Conservation (phyloP, 1,140 invertebrate species). For the Melanaphis sacchari region DNA sequence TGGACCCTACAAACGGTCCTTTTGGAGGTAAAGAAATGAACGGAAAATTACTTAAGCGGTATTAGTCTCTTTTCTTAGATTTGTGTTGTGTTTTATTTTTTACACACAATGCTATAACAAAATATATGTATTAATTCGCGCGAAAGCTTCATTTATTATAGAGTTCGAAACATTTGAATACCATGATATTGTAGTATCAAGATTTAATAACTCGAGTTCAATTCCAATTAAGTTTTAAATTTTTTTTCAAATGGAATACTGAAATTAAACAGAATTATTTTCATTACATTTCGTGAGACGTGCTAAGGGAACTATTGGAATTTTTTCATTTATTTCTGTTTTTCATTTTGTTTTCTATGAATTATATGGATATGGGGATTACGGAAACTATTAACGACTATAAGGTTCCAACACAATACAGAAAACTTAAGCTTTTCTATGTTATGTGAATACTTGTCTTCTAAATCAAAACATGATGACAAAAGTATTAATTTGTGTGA, state of each 20-base stretch:
- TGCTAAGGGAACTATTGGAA: background rate
- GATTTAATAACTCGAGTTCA: background rate
- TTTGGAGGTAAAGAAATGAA: background rate
- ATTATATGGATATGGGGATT: background rate
- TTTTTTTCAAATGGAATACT: background rate
- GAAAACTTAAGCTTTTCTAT: background rate
- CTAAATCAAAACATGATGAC: background rate
- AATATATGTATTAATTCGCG: background rate
- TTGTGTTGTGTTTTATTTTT: background rate
- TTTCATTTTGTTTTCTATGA: background rate
- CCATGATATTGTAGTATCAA: too few relatives aligned
- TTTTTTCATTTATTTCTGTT: background rate
- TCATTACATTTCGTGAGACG: background rate
- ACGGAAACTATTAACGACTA: background rate
- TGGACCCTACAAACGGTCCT: background rate
- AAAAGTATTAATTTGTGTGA: background rate
- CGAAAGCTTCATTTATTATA: background rate
- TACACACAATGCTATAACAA: background rate
- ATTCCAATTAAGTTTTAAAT: background rate
- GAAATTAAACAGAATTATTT: background rate
- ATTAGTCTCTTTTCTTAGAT: background rate
- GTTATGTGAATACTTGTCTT: background rate
- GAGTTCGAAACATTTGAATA: too few relatives aligned
- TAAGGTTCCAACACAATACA: background rate
- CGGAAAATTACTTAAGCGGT: background rate